Percentiles rank a stretch among this genome's conserved stretches.
Conservation (phyloP, 2,113 vertebrate species). For the Halichoerus grypus region DNA sequence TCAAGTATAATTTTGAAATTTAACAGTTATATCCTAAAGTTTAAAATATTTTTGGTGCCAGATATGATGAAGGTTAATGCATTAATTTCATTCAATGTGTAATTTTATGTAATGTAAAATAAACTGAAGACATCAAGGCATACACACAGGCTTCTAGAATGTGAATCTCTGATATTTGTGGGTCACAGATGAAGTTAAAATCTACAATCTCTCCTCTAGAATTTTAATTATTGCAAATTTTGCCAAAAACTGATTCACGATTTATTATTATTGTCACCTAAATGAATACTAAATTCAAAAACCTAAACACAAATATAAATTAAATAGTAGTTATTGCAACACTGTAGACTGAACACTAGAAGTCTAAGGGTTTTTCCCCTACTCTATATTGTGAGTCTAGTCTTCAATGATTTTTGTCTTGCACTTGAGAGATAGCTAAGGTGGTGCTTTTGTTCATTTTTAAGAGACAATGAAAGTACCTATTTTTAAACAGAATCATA, state of each 20-base stretch:
- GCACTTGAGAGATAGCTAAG: constrained; percentile 17
- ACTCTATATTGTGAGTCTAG: neutral
- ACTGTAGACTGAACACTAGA: neutral
- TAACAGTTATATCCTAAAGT: neutral
- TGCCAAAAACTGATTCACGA: neutral
- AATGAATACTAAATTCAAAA: neutral
- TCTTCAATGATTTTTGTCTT: neutral
- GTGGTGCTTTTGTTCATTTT: neutral
- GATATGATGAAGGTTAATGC: neutral
- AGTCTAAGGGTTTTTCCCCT: neutral
- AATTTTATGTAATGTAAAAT: constrained; percentile 44
- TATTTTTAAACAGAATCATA: constrained; percentile 14
- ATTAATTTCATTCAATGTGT: neutral
- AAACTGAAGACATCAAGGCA: neutral
- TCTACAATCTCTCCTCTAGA: neutral
- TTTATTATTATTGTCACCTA: neutral
- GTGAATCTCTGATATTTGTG: neutral
- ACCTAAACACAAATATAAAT: neutral
- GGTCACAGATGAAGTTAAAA: neutral
- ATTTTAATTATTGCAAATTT: neutral
- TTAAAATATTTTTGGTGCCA: constrained; percentile 13
- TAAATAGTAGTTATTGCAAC: neutral
- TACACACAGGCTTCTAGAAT: neutral
- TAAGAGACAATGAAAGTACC: neutral
- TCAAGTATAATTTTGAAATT: neutral